Conservation (phyloP, 2,888 invertebrate species). For the Lasiommata megera region DNA sequence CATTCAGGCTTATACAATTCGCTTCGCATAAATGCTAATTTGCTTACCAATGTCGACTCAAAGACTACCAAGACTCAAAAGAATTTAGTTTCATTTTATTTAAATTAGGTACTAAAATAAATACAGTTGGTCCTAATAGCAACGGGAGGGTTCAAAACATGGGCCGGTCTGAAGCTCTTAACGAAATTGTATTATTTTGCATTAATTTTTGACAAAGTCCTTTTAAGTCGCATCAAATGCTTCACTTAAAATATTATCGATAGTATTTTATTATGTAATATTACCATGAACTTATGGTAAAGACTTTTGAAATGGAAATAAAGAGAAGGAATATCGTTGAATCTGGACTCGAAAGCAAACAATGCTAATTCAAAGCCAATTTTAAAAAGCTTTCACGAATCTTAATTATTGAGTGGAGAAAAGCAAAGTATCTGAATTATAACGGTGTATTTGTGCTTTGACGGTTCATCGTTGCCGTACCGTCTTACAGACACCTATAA, state of each 20-base stretch:
- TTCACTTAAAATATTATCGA: constrained; percentile 26
- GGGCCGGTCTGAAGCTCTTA: constrained; percentile 60
- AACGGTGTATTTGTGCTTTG: too few relatives aligned
- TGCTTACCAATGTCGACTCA: constrained; percentile 68
- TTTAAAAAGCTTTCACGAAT: neutral
- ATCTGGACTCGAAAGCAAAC: too few relatives aligned
- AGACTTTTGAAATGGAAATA: neutral
- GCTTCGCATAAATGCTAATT: constrained; percentile 57
- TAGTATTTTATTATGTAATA: constrained; percentile 3
- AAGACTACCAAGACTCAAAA: constrained; percentile 70
- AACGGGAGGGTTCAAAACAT: constrained; percentile 63
- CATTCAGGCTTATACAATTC: constrained; percentile 16
- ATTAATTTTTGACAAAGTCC: constrained; percentile 75
- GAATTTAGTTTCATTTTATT: constrained; percentile 74
- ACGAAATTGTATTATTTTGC: constrained; percentile 79
- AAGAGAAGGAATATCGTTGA: neutral
- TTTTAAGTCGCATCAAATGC: constrained; percentile 42
- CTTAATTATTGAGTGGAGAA: neutral
- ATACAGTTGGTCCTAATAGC: constrained; percentile 59
- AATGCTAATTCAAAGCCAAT: too few relatives aligned
- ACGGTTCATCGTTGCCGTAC: too few relatives aligned
- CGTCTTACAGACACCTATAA: too few relatives aligned
- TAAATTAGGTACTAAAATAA: constrained; percentile 77
- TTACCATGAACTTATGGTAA: constrained; percentile 6
- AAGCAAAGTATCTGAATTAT: too few relatives aligned